A percentile compares a stretch with the other conserved stretches of the same genome.
Evolutionary conservation across 2,113 vertebrate species (phyloP).

Genomic region (Pungitius pungitius): DNA sequence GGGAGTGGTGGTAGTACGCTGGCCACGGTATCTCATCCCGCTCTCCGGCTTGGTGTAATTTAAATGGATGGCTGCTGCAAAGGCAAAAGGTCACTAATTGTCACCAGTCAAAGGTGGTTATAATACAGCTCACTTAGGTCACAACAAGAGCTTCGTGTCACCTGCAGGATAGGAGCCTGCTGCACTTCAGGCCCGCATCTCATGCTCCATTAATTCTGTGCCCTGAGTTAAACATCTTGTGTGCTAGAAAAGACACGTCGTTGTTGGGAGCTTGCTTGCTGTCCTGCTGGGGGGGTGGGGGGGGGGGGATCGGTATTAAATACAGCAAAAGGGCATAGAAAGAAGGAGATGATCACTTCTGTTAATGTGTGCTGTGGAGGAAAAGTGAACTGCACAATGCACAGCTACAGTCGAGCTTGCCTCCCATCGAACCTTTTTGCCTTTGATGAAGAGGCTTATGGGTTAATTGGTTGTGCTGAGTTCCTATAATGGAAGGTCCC

Average conservation of each 20-base stretch:
- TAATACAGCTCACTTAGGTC: constrained; percentile 68
- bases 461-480: too few species aligned
- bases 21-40: constrained; percentile 31
- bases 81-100: constrained; percentile 80
- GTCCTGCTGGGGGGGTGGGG: constrained; percentile 20
- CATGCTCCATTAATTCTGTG: constrained; percentile 75
- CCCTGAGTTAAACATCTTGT: constrained; percentile 68
- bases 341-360: constrained; percentile 32
- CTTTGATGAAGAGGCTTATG: too few species aligned
- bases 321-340: constrained; percentile 14
- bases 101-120: constrained; percentile 81
- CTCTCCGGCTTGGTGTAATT: constrained; percentile 61
- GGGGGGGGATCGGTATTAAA: constrained; percentile 21
- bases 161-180: constrained; percentile 72
- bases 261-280: constrained; percentile 46
- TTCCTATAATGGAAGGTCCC: too few species aligned
- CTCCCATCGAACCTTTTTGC: too few species aligned
- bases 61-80: constrained; percentile 75
- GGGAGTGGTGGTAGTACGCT: background rate
- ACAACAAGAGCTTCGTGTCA: constrained; percentile 67
- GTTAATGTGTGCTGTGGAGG: too few species aligned
- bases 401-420: too few species aligned
- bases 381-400: too few species aligned
- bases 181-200: constrained; percentile 72
- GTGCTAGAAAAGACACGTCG: constrained; percentile 52